A percentile compares a stretch with the other conserved stretches of the same genome.
Conservation (phyloP, 2,888 invertebrate species). For the Thereva unica region DNA sequence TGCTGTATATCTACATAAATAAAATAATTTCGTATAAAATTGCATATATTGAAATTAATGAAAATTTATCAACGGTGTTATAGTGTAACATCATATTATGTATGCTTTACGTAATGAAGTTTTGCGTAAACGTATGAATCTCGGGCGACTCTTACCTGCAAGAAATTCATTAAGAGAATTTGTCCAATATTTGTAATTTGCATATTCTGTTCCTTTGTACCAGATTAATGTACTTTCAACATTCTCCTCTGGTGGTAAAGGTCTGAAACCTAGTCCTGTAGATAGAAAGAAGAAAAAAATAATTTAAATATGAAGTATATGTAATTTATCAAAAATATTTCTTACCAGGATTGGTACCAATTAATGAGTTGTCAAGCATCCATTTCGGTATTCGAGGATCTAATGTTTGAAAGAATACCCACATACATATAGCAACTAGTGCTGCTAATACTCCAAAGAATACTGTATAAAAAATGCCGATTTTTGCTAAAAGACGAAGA, state of each 20-base stretch:
- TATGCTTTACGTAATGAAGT: no score
- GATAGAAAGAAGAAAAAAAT: no score
- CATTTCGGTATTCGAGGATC: constrained; percentile 89
- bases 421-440: constrained; percentile 91
- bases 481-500: constrained; percentile 74
- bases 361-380: constrained; percentile 82
- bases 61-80: no score
- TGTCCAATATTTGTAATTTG: constrained; percentile 79
- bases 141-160: constrained; percentile 65
- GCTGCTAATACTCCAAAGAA: constrained; percentile 92
- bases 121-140: no score
- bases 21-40: no score
- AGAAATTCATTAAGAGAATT: constrained; percentile 75
- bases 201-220: constrained; percentile 81
- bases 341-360: constrained; percentile 87
- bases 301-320: no score
- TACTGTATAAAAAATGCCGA: constrained; percentile 90
- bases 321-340: no score
- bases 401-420: constrained; percentile 89
- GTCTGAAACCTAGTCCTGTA: constrained; percentile 85
- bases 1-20: no score
- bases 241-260: constrained; percentile 82
- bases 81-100: no score
- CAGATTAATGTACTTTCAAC: constrained; percentile 94
- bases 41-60: no score